Base-by-base conservation (phyloP, 1,140 invertebrate species). In the Drosophila littoralis region DNA sequence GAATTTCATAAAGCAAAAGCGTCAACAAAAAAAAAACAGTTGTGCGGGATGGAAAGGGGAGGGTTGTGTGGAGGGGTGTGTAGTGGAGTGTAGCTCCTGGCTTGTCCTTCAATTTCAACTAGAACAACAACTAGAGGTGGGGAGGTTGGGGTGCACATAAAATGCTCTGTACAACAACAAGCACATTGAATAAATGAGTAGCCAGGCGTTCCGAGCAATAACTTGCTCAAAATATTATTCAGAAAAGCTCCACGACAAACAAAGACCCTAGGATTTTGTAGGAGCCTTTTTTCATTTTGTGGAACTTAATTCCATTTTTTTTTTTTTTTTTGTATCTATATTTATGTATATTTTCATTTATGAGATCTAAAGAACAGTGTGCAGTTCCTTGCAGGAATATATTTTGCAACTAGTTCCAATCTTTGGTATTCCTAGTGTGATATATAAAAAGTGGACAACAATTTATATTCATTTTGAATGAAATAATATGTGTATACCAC, bases 1-100 rank as follows among this genome's bases (percentile, higher is more conserved):
- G 82, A 88, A 86, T 88, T 86, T 86, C 83, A 86, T 83, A 83
- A 88, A 82, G 72, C 76, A 88, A 65, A 66, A 73, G 54, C 67
- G 46, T 61, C 33, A 73, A 57, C 63, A 69, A 61, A 72, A 22
- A 76, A n/a, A n/a, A n/a, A n/a, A n/a, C n/a, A n/a, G n/a, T n/a
- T n/a, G n/a, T n/a, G n/a, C n/a, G n/a, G n/a, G n/a, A n/a, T n/a
- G n/a, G n/a, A n/a, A n/a, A n/a, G 33, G 28, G 32, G 6, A 9
- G 32, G 38, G 15, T 17, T 17, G 17, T 17, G 22, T 4, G 13
- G 32, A 36, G 28, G 35, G 13, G 8, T 48, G 46, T 45, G 32
- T 22, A 4, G 22, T 4, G 4, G 22, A 3, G 22, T 28, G 22
- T 28, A 28, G 22, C 22, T 28, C 22, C 32, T 17, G 22, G 7